phyloP scores from a whole-genome alignment of 2,113 vertebrate species.

The Potamarius usumacintae region DNA sequence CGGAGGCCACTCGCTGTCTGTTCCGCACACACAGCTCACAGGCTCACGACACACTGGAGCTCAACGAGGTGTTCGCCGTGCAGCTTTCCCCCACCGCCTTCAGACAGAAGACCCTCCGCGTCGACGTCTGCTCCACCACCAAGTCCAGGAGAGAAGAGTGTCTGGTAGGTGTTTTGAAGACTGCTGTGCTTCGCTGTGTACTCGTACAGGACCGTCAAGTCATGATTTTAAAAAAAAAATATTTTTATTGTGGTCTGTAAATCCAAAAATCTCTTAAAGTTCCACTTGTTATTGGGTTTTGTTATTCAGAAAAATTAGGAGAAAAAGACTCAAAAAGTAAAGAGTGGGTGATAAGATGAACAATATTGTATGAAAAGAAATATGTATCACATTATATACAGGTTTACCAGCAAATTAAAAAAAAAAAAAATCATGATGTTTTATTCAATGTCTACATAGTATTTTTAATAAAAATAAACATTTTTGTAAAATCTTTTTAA shows the following conservation, averaged over 20 bases:
- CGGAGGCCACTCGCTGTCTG: conserved; percentile 84
- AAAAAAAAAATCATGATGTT: not conserved
- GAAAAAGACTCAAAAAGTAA: not conserved
- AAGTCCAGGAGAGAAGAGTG: conserved; percentile 83
- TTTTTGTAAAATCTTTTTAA: no score
- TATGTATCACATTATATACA: not conserved
- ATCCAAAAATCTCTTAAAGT: not conserved
- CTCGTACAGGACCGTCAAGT: not conserved
- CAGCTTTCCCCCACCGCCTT: conserved; percentile 82
- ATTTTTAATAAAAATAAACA: not conserved
- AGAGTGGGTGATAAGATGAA: not conserved
- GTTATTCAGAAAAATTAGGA: not conserved
- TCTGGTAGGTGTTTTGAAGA: conserved; percentile 75
- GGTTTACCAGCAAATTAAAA: not conserved
- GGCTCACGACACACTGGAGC: conserved; percentile 71
- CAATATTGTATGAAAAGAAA: not conserved
- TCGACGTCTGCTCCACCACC: conserved; percentile 83
- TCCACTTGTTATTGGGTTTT: not conserved
- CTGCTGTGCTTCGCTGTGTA: not conserved
- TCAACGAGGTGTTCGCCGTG: conserved; percentile 87
- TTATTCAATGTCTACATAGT: not conserved
- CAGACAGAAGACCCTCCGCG: conserved; percentile 90
- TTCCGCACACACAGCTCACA: conserved; percentile 81
- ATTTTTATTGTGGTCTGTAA: not conserved
- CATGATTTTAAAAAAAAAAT: not conserved